Percentiles rank a stretch among this genome's conserved stretches.
Conservation (phyloP, 1,140 invertebrate species). For the Zaprionus africanus region DNA sequence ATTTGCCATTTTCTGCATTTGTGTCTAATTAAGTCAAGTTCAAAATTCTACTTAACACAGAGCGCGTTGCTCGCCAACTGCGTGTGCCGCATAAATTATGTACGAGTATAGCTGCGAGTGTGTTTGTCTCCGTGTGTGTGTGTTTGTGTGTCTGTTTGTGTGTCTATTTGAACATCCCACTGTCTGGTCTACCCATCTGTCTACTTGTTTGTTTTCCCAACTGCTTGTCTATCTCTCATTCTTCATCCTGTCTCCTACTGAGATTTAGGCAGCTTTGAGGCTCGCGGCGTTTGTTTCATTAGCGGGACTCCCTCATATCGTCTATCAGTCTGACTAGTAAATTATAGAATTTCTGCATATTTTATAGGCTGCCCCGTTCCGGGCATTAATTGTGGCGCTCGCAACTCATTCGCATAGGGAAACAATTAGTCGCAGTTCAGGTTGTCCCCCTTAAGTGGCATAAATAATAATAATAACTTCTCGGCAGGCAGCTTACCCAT, state of each 20-base stretch:
- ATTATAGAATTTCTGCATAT: slow-evolving; percentile 65
- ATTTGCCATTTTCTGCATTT: slow-evolving; percentile 64
- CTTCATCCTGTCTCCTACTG: not conserved
- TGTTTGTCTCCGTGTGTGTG: slow-evolving; percentile 7
- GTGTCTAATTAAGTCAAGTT: slow-evolving; percentile 75
- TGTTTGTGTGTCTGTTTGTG: too few relatives aligned
- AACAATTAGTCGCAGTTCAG: slow-evolving; percentile 58
- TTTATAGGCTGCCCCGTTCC: slow-evolving; percentile 37
- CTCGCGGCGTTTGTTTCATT: slow-evolving; percentile 60
- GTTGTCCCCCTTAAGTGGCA: slow-evolving; percentile 32
- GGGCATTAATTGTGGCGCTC: slow-evolving; percentile 49
- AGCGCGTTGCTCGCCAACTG: slow-evolving; percentile 55
- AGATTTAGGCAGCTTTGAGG: slow-evolving; percentile 1
- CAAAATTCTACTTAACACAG: slow-evolving; percentile 67
- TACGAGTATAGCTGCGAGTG: slow-evolving; percentile 13
- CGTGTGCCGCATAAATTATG: slow-evolving; percentile 68
- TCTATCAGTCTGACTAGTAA: slow-evolving; percentile 38
- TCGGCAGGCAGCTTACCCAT: slow-evolving; percentile 19
- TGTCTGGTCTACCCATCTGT: slow-evolving; percentile 16
- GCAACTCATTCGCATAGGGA: slow-evolving; percentile 47
- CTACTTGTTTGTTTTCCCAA: slow-evolving; percentile 13
- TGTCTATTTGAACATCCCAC: not conserved
- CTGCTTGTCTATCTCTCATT: slow-evolving; percentile 18
- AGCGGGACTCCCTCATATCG: slow-evolving; percentile 18
- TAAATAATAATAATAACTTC: slow-evolving; percentile 78